A percentile compares a stretch with the other conserved stretches of the same genome.
These are phyloP conservation scores for Syncerus caffer DNA, from an alignment of 2,797 vertebrate species.

Conservation along the genomic window DNA sequence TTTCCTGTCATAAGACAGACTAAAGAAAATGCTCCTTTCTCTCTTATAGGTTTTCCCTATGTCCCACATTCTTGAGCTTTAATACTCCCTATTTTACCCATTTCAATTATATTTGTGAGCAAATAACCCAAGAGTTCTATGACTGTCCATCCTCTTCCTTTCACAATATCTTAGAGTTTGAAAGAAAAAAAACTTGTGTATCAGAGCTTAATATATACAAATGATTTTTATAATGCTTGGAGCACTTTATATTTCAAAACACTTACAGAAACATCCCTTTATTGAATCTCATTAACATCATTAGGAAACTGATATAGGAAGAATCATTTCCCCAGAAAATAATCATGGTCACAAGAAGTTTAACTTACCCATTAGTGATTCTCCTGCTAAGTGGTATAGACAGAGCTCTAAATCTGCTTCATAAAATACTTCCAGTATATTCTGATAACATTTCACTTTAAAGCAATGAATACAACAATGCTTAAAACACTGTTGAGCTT, in stretches of 20 bases:
- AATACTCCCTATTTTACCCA: background rate
- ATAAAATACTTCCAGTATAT: background rate
- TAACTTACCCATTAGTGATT: background rate
- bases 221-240: background rate
- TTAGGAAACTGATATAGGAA: background rate
- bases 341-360: background rate
- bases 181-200: background rate
- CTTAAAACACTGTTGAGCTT: background rate
- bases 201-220: conserved; percentile 19
- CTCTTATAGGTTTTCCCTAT: background rate
- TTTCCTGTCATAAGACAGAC: background rate
- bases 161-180: background rate
- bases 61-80: background rate
- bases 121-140: background rate
- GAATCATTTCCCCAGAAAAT: background rate
- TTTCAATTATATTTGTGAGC: background rate
- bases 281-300: background rate
- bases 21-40: background rate
- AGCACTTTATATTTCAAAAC: background rate
- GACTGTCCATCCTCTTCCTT: background rate
- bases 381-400: background rate
- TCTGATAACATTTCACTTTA: conserved; percentile 12
- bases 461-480: background rate
- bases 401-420: background rate
- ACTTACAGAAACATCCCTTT: background rate